Evolutionary conservation across 2,888 invertebrate genomes (phyloP), one percentile per base, ranked within the genome.

Genomic region (Rhingia rostrata): DNA sequence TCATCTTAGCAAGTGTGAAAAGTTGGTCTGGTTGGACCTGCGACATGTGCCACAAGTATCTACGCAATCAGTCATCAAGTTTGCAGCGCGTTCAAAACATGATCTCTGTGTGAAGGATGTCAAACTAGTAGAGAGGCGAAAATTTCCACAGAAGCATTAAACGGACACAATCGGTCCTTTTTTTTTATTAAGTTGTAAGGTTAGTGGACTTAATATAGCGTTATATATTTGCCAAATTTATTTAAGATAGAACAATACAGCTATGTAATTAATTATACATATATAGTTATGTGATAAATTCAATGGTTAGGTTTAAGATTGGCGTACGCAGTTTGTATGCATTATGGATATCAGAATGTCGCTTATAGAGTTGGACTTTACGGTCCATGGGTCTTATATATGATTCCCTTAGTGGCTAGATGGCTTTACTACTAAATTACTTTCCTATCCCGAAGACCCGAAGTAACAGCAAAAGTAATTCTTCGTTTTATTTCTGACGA

Each of bases 11-110:
- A 94, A 95, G 85, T 96, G 96, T 90, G 95, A 95, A 89, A 94
- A 94, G 88, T 92, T 96, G 82, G 93, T 92, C 87, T 93, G 95
- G 88, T 91, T 97, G 88, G 96, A 97, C 89, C 93, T 97, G 87
- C 93, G 96, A 90, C 96, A 96, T 89, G 95, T 96, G 43, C 94
- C 95, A 5, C 95, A 95, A 88, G 95, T 97, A 47, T 95, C 96
- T 4, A 95, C 95, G 3, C 96, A 96, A 88, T 95, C 96, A 10
- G 94, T 97, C 43, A 96, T 96, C 88, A 96, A 96, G 88, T 97
- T 96, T 89, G 96, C 96, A 1, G 96, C 95, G 82, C 95, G 95
- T 88, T 95, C 95, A 82, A 95, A 95, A 89, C 95, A 95, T 90
- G 95, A 96, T 90, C 92, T 96, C 77, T 95, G 96, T 89, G 96